Evolutionary conservation across 2,797 vertebrate genomes (phyloP).

Genomic region (Avahi laniger): DNA sequence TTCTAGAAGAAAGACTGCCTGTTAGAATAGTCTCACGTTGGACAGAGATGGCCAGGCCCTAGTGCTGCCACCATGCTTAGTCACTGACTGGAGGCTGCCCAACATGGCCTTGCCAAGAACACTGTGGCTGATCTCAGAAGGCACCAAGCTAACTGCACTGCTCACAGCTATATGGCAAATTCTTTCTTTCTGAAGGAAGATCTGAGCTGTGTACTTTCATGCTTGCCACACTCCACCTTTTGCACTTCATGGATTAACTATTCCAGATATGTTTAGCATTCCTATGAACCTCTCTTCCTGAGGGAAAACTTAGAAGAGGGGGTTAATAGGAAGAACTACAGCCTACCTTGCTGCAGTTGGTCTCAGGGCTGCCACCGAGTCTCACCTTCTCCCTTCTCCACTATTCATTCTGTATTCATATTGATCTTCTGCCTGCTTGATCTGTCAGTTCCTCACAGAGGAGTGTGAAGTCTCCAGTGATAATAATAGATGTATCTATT

Average conservation of each 20-base stretch:
- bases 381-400: background rate
- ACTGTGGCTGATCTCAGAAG: background rate
- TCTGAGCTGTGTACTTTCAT: background rate
- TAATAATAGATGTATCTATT: background rate
- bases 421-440: constrained; percentile 10
- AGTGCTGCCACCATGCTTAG: background rate
- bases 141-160: background rate
- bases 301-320: background rate
- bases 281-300: background rate
- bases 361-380: background rate
- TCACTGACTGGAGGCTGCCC: background rate
- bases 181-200: background rate
- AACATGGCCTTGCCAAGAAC: background rate
- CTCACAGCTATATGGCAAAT: background rate
- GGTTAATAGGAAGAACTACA: background rate
- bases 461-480: background rate
- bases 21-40: background rate
- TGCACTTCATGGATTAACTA: background rate
- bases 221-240: background rate
- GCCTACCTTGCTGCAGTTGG: background rate
- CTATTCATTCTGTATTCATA: background rate
- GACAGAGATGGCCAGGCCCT: background rate
- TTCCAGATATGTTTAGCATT: background rate
- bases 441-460: background rate
- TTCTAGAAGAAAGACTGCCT: background rate